Base-by-base conservation (phyloP, 2,797 vertebrate species). In the Scyliorhinus canicula region DNA sequence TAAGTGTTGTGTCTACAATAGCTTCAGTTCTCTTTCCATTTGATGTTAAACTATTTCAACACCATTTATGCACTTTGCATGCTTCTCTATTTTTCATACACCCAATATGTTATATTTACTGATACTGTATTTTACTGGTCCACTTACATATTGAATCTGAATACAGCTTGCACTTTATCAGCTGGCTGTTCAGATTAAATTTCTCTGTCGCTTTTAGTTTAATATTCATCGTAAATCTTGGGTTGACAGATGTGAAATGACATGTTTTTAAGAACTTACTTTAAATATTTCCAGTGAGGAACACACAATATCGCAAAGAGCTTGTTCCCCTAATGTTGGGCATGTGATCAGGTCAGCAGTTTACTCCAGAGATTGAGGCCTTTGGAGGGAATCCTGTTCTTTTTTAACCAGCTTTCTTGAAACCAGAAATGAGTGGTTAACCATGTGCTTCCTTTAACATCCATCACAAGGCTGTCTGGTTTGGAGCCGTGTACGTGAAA, bases 371-470 rank as follows among this genome's bases (percentile, higher is more conserved):
- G 57, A 21, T 44, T 44, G 57, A 44, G 57, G n/a, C 21, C 88
- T 90, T 65, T 65, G 57, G 60, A 28, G n/a, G 60, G 88, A 60
- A 91, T 44, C 88, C n/a, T 91, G 60, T 65, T 91, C 88, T 21
- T 44, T 91, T 91, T 65, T 44, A 65, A 44, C 88, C 21, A 65
- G n/a, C 88, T 65, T 91, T 44, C 57, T 91, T 63, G 19, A 91
- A 63, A 40, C 88, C 88, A 91, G 88, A 91, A 91, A 21, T 40
- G 55, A 88, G 88, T 91, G 88, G 88, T 91, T 91, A 91, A 91
- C 21, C 88, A 65, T 65, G 88, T 91, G 88, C 63, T 91, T 91
- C 60, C 88, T 91, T 65, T 65, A 91, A 65, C 57, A 65, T 65
- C 24, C n/a, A 91, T 91, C 88, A 44, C 60, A 65, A 24, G 88